Evolutionary conservation across 2,888 invertebrate genomes (phyloP), one percentile per base, ranked within the genome.

Genomic region (Brenthis daphne): DNA sequence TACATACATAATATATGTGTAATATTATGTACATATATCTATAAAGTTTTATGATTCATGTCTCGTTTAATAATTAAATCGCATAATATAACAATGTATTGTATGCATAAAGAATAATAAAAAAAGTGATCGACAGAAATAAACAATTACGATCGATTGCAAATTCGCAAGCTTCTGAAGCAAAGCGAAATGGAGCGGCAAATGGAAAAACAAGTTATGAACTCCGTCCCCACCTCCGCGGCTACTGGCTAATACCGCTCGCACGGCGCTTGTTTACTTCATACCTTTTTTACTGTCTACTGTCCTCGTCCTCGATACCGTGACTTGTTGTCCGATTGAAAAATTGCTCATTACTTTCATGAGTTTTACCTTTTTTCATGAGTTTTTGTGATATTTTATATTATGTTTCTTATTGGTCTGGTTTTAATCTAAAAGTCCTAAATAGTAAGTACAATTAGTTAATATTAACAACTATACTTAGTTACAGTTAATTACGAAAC

Each of bases 161-260:
- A 48, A 58, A 24, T 48, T 58, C 24, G 8, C 47, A 58, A 58
- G 48, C 48, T 58, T 29, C 14, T 58, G 24, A 54, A 6, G 20
- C 64, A 43, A 48, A 47, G 58, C 53, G 16, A 58, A 66, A 66
- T 53, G 53, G 47, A 54, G 51, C 65, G 65, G 24, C 58, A 58
- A 66, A 66, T 66, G 58, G 65, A 29, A 54, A 58, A 66, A 58
- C 58, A 54, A 58, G 47, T 54, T 51, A 51, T 54, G 58, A 20
- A 37, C 24, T 54, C n/a, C n/a, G 29, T 29, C 29, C 14, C 54
- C 54, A 33, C 53, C 58, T 54, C 53, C 14, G 58, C 47, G 47
- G 29, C 64, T 55, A 8, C 53, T 54, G 43, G 29, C 55, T 55
- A 58, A 58, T 54, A 47, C 43, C 47, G 65, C 51, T 37, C 16